Conservation (phyloP, 2,113 vertebrate species). For the Meles meles region DNA sequence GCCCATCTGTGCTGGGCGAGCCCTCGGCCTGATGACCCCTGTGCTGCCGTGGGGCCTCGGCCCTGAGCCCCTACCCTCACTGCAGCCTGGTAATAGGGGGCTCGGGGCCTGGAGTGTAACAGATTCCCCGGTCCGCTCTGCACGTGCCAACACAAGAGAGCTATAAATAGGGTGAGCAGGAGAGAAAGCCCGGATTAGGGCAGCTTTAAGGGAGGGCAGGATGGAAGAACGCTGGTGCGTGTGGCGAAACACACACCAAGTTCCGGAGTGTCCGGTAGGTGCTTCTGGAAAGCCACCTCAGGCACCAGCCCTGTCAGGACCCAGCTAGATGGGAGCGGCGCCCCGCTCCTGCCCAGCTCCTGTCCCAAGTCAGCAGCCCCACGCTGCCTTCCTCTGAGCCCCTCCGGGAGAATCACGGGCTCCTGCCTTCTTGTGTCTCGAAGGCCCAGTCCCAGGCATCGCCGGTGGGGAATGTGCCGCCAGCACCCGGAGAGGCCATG, state of each 20-base stretch:
- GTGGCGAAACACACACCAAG: background rate
- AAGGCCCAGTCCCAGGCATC: accelerated
- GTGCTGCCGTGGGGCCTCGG: background rate
- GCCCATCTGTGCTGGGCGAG: background rate
- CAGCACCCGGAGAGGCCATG: background rate
- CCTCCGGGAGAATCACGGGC: background rate
- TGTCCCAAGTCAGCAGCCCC: background rate
- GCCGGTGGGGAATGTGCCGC: background rate
- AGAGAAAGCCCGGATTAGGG: constrained; percentile 45
- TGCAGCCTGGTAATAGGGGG: background rate
- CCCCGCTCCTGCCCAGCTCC: background rate
- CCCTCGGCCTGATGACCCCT: background rate
- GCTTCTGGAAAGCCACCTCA: background rate
- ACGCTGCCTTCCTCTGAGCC: background rate
- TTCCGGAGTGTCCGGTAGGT: background rate
- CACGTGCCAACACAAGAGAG: constrained; percentile 35
- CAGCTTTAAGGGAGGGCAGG: constrained; percentile 8
- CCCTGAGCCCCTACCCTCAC: background rate
- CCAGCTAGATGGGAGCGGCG: accelerated
- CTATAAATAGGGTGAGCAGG: constrained; percentile 53
- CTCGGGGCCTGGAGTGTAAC: background rate
- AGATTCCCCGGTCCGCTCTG: background rate
- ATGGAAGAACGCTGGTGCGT: background rate
- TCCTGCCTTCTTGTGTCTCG: background rate
- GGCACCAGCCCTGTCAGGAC: background rate